These are phyloP conservation scores for Chaetura pelagica DNA, from an alignment of 2,113 vertebrate species.

Conservation along the genomic window DNA sequence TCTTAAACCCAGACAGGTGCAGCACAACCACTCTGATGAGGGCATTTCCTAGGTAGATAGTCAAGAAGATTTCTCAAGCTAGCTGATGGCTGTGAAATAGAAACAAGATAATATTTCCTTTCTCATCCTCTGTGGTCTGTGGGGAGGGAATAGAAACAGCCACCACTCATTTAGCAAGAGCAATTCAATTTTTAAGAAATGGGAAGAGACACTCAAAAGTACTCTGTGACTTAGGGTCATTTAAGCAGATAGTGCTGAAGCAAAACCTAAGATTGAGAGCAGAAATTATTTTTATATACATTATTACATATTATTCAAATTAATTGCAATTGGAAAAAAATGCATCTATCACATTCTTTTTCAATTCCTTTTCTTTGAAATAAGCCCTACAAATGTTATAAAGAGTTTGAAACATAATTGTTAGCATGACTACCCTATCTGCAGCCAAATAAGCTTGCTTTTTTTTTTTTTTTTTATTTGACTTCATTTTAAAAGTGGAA, in stretches of 20 bases:
- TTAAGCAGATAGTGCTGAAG: conserved; percentile 40
- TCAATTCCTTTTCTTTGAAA: conserved; percentile 29
- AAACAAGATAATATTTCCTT: conserved; percentile 24
- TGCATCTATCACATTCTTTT: conserved; percentile 1
- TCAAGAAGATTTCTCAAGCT: background rate
- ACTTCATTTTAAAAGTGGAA: conserved; percentile 34
- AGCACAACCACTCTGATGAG: background rate
- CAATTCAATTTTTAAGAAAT: conserved; percentile 64
- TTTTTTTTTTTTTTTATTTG: conserved; percentile 28
- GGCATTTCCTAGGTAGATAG: background rate
- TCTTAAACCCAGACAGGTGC: background rate
- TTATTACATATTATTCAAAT: conserved; percentile 31
- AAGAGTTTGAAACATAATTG: conserved; percentile 28
- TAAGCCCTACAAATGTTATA: background rate
- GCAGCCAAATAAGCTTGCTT: conserved; percentile 1
- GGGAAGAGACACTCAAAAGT: conserved; percentile 31
- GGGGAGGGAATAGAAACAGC: conserved; percentile 49
- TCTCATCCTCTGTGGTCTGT: conserved; percentile 8
- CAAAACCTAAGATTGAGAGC: conserved; percentile 34
- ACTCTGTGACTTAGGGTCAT: conserved; percentile 34
- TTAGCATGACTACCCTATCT: background rate
- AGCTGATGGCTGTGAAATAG: conserved; percentile 10
- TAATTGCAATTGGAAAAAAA: conserved; percentile 40
- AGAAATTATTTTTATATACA: conserved; percentile 42
- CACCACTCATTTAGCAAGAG: conserved; percentile 43